A percentile compares a stretch with the other conserved stretches of the same genome.
These are phyloP conservation scores for Saimiri boliviensis DNA, from an alignment of 2,113 vertebrate species.

Conservation along the genomic window DNA sequence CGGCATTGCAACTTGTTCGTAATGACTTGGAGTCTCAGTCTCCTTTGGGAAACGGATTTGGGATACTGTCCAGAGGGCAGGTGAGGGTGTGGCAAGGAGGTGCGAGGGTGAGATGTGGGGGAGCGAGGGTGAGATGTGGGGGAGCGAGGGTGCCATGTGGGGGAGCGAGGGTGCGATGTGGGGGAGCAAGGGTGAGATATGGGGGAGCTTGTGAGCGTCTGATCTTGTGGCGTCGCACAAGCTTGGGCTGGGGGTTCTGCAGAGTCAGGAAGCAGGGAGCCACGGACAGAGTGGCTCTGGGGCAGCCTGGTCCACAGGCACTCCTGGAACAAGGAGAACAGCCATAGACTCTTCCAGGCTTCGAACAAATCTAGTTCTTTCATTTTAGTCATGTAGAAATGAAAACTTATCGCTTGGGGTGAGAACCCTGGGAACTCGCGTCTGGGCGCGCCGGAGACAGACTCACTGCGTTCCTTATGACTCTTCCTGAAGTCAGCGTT, in stretches of 20 bases:
- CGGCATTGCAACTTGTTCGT: not conserved
- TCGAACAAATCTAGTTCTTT: too few species aligned
- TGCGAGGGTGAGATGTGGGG: not conserved
- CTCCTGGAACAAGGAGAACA: not conserved
- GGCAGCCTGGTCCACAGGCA: fast-evolving
- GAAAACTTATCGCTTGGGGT: not conserved
- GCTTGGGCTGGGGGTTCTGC: fast-evolving
- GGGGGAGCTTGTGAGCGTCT: not conserved
- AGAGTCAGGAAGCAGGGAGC: not conserved
- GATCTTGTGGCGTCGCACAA: not conserved
- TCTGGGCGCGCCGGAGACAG: not conserved
- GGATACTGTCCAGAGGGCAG: not conserved
- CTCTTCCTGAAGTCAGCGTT: not conserved
- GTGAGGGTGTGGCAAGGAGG: too few species aligned
- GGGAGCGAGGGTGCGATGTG: not conserved
- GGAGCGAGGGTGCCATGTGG: not conserved
- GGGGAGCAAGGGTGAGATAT: too few species aligned
- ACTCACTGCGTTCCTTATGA: fast-evolving
- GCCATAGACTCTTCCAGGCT: not conserved
- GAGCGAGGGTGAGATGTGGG: not conserved
- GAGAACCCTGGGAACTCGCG: not conserved
- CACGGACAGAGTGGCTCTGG: not conserved
- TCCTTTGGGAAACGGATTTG: not conserved
- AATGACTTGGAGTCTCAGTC: not conserved
- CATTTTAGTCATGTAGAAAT: not conserved